These are phyloP conservation scores for Coracopsis vasa DNA, from an alignment of 2,113 vertebrate species.

Conservation along the genomic window DNA sequence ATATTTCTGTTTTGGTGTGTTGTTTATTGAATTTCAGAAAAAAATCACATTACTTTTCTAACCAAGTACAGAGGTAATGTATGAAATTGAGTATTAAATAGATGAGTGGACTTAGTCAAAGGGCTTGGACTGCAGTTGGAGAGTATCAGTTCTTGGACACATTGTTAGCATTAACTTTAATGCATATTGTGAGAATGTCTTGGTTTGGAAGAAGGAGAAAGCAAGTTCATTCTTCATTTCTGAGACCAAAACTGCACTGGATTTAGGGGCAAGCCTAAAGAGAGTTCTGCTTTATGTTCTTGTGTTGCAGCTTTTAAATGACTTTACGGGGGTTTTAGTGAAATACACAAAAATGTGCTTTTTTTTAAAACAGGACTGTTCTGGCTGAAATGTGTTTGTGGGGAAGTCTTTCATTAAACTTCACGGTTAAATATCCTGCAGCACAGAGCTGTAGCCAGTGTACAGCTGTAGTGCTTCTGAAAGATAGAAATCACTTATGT, in stretches of 20 bases:
- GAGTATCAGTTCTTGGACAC: conserved; percentile 66
- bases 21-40: conserved; percentile 77
- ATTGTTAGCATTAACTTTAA: conserved; percentile 64
- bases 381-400: conserved; percentile 63
- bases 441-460: conserved; percentile 58
- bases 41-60: conserved; percentile 81
- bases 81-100: conserved; percentile 70
- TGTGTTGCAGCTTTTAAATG: conserved; percentile 51
- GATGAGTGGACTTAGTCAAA: conserved; percentile 66
- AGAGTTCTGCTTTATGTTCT: conserved; percentile 54
- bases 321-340: conserved; percentile 42
- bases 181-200: conserved; percentile 37
- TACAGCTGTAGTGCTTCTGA: conserved; percentile 77
- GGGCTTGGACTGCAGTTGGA: conserved; percentile 60
- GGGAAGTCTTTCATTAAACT: conserved; percentile 73
- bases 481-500: conserved; percentile 66
- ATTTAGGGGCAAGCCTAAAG: conserved; percentile 10
- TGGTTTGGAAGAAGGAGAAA: conserved; percentile 26
- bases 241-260: conserved; percentile 3
- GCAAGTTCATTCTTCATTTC: conserved; percentile 27
- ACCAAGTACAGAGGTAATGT: conserved; percentile 73
- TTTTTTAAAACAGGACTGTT: conserved; percentile 33
- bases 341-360: conserved; percentile 41
- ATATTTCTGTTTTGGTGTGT: conserved; percentile 78
- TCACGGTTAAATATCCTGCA: conserved; percentile 68